Evolutionary conservation across 30 jellyfish, hydroid and myxozoan species (phyloP).

Genomic region (Phacellophora camtschatica): DNA sequence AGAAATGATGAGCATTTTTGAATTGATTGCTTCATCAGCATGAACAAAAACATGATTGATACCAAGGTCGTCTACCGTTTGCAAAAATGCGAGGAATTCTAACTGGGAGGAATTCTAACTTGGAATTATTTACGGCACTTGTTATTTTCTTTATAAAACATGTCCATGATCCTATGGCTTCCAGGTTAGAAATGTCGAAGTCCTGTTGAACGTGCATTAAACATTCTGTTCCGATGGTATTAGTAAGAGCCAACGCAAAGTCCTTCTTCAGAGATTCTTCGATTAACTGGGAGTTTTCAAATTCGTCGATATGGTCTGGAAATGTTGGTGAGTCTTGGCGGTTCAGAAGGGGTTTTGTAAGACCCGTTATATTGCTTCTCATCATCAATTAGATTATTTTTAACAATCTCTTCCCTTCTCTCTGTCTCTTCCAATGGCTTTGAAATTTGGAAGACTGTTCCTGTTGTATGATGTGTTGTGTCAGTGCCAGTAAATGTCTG

Average conservation of each 20-base stretch:
- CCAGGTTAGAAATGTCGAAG: not conserved
- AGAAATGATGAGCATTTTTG: constrained; percentile 17
- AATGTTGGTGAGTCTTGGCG: not conserved
- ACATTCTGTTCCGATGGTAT: constrained; percentile 14
- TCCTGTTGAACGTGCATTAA: not conserved
- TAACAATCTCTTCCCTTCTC: not conserved
- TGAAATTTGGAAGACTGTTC: not conserved
- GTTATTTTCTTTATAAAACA: constrained; percentile 4
- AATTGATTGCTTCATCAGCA: constrained; percentile 57
- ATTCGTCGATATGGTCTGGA: constrained; percentile 2
- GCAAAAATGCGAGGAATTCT: constrained; percentile 8
- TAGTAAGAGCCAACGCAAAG: not conserved
- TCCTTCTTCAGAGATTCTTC: constrained; percentile 1
- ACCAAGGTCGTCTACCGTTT: constrained; percentile 12
- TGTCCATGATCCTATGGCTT: constrained; percentile 39
- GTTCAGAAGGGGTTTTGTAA: not conserved
- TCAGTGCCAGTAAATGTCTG: constrained; percentile 13
- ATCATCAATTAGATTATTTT: not conserved
- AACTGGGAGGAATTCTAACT: constrained; percentile 50
- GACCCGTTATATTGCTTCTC: constrained; percentile 9
- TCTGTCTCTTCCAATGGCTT: not conserved
- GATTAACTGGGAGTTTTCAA: not conserved
- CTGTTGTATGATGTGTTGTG: constrained; percentile 36
- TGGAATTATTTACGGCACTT: not conserved
- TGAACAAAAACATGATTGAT: constrained; percentile 39